Conservation (phyloP, 1,140 invertebrate species). For the Hyposmocoma kahamanoa region DNA sequence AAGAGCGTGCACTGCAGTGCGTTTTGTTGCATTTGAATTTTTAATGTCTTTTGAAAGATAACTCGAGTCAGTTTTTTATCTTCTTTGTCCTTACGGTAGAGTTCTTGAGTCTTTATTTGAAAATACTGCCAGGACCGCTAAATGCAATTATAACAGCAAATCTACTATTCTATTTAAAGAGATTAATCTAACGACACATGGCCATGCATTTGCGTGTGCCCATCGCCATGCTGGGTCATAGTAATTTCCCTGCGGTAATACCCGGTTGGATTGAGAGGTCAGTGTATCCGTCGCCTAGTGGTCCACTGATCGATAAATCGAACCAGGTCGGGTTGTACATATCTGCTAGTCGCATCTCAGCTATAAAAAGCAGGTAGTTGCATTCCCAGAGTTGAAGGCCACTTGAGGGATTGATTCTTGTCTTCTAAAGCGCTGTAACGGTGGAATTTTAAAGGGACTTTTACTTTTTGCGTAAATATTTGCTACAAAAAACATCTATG, state of each 20-base stretch:
- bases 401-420: conserved; percentile 32
- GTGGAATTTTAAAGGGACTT: conserved; percentile 26
- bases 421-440: conserved; percentile 43
- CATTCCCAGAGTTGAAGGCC: conserved; percentile 43
- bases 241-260: conserved; percentile 34
- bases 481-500: conserved; percentile 11
- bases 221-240: conserved; percentile 31
- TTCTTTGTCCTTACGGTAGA: no score
- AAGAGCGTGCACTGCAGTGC: no score
- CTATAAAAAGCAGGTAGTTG: conserved; percentile 62
- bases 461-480: conserved; percentile 50
- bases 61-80: no score
- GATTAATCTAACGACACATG: conserved; percentile 16
- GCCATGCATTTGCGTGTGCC: conserved; percentile 21
- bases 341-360: conserved; percentile 43
- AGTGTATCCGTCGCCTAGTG: conserved; percentile 21
- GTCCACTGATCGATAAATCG: conserved; percentile 39
- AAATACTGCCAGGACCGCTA: no score
- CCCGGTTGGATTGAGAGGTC: conserved; percentile 37
- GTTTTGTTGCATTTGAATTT: no score
- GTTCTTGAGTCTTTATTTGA: no score
- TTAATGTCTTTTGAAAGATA: no score
- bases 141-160: no score
- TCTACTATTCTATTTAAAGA: no score
- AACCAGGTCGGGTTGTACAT: conserved; percentile 48